Base-by-base conservation (phyloP, 2,113 vertebrate genomes). In the Potamarius usumacintae region DNA sequence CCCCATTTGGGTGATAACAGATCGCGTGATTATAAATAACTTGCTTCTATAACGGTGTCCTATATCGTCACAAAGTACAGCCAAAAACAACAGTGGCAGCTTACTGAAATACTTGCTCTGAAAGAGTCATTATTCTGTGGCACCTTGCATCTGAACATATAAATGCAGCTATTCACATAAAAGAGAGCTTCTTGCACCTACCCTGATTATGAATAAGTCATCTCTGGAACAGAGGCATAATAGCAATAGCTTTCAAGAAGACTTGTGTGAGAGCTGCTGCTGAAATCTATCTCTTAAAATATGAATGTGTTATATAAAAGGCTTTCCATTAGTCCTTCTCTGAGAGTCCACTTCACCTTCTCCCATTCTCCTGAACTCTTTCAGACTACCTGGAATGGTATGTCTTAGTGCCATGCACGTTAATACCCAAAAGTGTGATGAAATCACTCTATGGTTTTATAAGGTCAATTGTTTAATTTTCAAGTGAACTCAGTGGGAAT, bases 141-240 rank as follows among this genome's bases (percentile, higher is more conserved):
- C 60, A 76, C 80, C 82, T 82, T 84, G 85, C 85, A 88, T 85
- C 58, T 76, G 86, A 89, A 88, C 92, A 91, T 90, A 87, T 50
- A 89, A 91, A 90, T 87, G 76, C 55, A 89, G 48, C 82, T 71
- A 82, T 88, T 89, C 90, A 90, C 89, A 92, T 85, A 76, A 77
- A 89, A 89, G 90, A 90, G 89, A 89, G 92, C 91, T 93, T 94
- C 92, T 94, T 91, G 90, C 94, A 93, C 92, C 89, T 96, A 88
- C 83, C 91, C 63, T 88, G 85, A 90, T 71, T 90, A 95, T 96
- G 91, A 96, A 96, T 96, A 96, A 96, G 93, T 96, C 92, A 95
- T 95, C 93, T 90, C 89, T 89, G 91, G 92, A 93, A 94, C 94
- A 95, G 94, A 89, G 79, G 87, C 90, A 86, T 93, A 93, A 94